Conservation (phyloP, 1,140 invertebrate genomes). For the Aphaenogaster ashmeadi region DNA sequence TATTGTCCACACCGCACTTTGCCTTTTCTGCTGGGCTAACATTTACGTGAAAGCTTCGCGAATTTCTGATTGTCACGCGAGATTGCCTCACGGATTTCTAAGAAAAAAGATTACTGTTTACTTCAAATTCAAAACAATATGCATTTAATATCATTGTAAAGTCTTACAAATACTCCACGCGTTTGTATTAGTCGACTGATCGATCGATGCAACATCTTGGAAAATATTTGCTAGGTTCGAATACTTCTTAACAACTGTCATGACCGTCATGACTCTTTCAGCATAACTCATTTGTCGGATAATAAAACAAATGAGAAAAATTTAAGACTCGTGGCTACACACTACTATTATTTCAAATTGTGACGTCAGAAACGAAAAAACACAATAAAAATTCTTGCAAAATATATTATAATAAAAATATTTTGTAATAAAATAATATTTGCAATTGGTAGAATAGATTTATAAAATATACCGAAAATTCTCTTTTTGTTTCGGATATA, state of each 20-base stretch:
- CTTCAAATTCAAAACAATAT: neutral
- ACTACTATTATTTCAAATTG: no score
- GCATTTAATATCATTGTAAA: neutral
- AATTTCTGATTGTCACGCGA: slow-evolving; percentile 4
- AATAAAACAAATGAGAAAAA: slow-evolving; percentile 43
- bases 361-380: no score
- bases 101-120: neutral
- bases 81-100: slow-evolving; percentile 40
- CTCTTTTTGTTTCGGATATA: no score
- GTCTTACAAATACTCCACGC: slow-evolving; percentile 36
- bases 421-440: no score
- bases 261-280: slow-evolving; percentile 1
- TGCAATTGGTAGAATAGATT: no score
- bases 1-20: slow-evolving; percentile 66
- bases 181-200: slow-evolving; percentile 20
- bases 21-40: slow-evolving; percentile 75
- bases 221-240: neutral
- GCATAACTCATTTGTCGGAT: slow-evolving; percentile 44
- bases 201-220: slow-evolving; percentile 26
- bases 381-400: no score
- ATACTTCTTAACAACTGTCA: slow-evolving; percentile 40
- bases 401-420: no score
- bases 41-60: slow-evolving; percentile 77
- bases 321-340: neutral
- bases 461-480: no score